Evolutionary conservation across 2,113 vertebrate genomes (phyloP).

Genomic region (Malurus cyaneus): DNA sequence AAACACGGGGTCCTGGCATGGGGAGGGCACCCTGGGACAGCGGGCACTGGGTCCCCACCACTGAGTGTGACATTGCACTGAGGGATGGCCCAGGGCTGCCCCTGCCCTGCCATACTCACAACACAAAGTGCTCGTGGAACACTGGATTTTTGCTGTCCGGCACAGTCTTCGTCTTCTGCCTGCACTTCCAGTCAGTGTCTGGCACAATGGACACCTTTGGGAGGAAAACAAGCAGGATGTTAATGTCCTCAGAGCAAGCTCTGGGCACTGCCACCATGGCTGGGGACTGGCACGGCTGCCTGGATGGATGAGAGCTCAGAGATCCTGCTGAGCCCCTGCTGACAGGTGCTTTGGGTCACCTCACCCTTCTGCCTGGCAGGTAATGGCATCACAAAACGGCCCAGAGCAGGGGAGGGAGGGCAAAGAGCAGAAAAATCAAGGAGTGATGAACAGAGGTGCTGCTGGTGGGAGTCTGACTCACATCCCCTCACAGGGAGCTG

Average conservation of each 20-base stretch:
- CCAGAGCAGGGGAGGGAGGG: neutral
- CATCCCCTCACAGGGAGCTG: neutral
- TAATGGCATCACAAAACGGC: neutral
- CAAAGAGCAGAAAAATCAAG: neutral
- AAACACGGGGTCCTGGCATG: neutral
- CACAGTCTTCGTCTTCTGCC: conserved; percentile 72
- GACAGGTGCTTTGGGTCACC: neutral
- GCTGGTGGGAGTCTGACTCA: neutral
- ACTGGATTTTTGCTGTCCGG: conserved; percentile 65
- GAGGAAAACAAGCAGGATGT: neutral
- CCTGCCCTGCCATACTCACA: conserved; percentile 68
- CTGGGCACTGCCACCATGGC: neutral
- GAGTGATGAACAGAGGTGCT: neutral
- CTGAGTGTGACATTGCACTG: neutral
- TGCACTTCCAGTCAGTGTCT: conserved; percentile 37
- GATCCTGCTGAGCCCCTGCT: neutral
- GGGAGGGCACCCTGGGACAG: neutral
- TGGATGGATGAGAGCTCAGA: neutral
- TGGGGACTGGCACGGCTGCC: neutral
- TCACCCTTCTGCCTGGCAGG: neutral
- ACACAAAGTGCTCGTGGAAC: conserved; percentile 74
- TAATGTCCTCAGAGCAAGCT: neutral
- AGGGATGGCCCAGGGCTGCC: neutral
- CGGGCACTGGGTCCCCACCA: neutral
- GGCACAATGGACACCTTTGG: conserved; percentile 73